Percentiles rank a stretch among this genome's conserved stretches.
Conservation (phyloP, 2,888 invertebrate genomes). For the Osmoderma eremita region DNA sequence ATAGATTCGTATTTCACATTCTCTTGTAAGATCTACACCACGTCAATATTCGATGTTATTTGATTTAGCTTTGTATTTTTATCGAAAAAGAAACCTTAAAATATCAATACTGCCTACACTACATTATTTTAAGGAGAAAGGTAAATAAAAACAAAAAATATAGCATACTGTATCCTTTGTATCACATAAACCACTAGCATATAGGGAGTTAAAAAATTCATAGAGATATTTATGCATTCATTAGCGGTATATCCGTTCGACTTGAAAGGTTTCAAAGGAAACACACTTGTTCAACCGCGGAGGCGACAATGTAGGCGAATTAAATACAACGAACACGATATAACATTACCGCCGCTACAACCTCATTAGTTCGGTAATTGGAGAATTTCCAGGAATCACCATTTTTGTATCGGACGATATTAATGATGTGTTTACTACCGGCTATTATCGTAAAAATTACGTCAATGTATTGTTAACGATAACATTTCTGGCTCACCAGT, state of each 20-base stretch:
- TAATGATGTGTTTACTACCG: slow-evolving; percentile 23
- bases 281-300: slow-evolving; percentile 50
- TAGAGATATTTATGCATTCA: neutral
- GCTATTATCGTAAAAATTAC: neutral
- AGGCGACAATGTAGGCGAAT: slow-evolving; percentile 40
- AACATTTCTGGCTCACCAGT: neutral
- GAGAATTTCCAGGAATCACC: slow-evolving; percentile 37
- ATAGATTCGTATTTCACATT: no score
- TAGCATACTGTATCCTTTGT: no score
- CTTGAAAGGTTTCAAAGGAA: slow-evolving; percentile 49
- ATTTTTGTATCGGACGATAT: slow-evolving; percentile 17
- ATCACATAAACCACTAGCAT: no score
- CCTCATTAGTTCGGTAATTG: slow-evolving; percentile 48
- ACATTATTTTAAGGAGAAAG: no score
- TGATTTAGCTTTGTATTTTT: no score
- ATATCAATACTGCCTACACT: no score
- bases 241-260: slow-evolving; percentile 20
- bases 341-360: slow-evolving; percentile 47
- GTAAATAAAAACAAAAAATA: no score
- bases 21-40: no score
- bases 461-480: slow-evolving; percentile 4
- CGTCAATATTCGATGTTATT: no score
- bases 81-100: no score
- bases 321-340: slow-evolving; percentile 43
- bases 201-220: slow-evolving; percentile 17